phyloP scores from a whole-genome alignment of 2,113 vertebrate genomes.

The Ictalurus furcatus region DNA sequence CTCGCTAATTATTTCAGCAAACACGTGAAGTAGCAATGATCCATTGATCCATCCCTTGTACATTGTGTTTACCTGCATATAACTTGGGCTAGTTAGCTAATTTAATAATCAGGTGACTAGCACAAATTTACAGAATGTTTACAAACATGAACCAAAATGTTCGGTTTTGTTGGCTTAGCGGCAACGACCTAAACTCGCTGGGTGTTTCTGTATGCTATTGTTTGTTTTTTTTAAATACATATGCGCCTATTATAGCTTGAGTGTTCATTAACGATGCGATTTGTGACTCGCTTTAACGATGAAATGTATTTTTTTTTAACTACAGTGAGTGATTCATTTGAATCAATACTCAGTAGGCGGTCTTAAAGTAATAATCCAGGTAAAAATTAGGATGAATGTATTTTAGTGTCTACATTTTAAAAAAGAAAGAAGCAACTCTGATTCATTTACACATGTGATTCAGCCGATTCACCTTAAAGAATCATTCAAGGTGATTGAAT shows the following conservation, averaged over 20 bases:
- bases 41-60: no score
- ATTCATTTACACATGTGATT: not conserved
- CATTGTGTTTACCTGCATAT: no score
- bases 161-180: no score
- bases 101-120: no score
- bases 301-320: not conserved
- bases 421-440: not conserved
- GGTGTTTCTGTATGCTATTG: not conserved
- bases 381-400: no score
- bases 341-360: not conserved
- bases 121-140: no score
- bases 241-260: not conserved
- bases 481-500: not conserved
- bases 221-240: not conserved
- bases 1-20: no score
- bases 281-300: not conserved
- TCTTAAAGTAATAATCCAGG: not conserved
- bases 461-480: not conserved
- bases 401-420: not conserved
- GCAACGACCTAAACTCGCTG: not conserved
- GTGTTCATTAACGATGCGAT: not conserved
- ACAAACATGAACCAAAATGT: no score
- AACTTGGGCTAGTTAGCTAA: no score
- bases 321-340: constrained; percentile 6
- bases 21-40: no score